These are phyloP conservation scores for Nephrotoma appendiculata DNA, from an alignment of 2,888 invertebrate species.

Conservation along the genomic window DNA sequence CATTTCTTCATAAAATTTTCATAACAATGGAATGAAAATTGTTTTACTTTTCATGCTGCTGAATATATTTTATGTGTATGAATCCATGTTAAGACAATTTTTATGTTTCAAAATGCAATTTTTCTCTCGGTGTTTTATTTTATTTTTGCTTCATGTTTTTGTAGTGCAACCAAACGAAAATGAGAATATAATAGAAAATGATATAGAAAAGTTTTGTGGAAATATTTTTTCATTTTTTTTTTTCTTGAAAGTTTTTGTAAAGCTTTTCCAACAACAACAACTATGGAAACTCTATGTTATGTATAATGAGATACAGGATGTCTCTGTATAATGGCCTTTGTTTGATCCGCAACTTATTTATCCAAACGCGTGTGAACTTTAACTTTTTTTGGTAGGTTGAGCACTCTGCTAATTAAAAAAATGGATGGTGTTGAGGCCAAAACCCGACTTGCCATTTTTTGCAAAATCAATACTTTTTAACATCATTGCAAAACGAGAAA, in stretches of 20 bases:
- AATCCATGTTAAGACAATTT: neutral
- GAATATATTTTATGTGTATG: neutral
- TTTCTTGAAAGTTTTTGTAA: neutral
- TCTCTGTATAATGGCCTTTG: too few relatives aligned
- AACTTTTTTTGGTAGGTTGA: too few relatives aligned
- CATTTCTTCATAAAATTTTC: neutral
- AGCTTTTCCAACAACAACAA: neutral
- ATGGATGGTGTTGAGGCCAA: too few relatives aligned
- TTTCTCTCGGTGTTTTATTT: neutral
- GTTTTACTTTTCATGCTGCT: neutral
- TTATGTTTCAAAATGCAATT: neutral
- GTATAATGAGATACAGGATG: neutral
- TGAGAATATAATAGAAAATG: neutral
- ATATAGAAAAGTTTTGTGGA: neutral
- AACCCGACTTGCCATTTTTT: too few relatives aligned
- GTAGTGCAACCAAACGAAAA: neutral
- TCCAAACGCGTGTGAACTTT: too few relatives aligned
- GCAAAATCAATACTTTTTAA: too few relatives aligned
- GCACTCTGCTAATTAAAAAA: too few relatives aligned
- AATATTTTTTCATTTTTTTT: neutral
- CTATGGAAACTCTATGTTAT: neutral
- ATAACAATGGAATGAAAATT: neutral
- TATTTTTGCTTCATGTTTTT: neutral
- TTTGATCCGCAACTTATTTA: too few relatives aligned
- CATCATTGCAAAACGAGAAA: too few relatives aligned